Percentiles rank a stretch among this genome's conserved stretches.
Conservation (phyloP, 2,888 invertebrate genomes). For the Didymodactylos carnosus region DNA sequence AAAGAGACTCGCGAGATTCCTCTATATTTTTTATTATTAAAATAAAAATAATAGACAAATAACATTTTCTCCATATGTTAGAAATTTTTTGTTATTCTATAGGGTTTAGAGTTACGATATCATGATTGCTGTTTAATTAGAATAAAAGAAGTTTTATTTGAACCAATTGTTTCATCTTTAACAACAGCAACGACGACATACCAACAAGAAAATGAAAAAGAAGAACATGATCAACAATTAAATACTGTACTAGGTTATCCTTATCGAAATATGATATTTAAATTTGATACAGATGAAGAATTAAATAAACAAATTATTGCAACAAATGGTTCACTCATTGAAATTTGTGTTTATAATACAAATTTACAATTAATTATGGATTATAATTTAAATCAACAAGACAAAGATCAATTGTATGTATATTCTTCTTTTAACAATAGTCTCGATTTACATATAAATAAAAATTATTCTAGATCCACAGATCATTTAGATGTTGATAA, state of each 20-base stretch:
- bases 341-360: neutral
- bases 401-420: neutral
- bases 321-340: conserved; percentile 1
- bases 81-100: conserved; percentile 75
- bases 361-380: conserved; percentile 2
- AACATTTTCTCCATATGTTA: neutral
- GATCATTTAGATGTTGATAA: neutral
- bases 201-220: conserved; percentile 44
- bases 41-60: too few relatives aligned
- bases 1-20: too few relatives aligned
- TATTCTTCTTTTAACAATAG: too few relatives aligned
- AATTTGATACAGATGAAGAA: conserved; percentile 23
- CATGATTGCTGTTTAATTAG: conserved; percentile 58
- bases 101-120: conserved; percentile 63
- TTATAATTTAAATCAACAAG: conserved; percentile 1
- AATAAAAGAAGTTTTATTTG: conserved; percentile 56
- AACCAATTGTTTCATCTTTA: conserved; percentile 31
- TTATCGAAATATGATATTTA: conserved; percentile 46
- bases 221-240: too few relatives aligned
- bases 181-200: conserved; percentile 50
- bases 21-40: too few relatives aligned
- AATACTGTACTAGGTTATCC: conserved; percentile 64
- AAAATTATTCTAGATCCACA: neutral
- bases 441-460: too few relatives aligned
- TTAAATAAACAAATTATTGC: conserved; percentile 8